phyloP scores from a whole-genome alignment of 1,140 invertebrate genomes.

The Stenopsyche tienmushanensis region DNA sequence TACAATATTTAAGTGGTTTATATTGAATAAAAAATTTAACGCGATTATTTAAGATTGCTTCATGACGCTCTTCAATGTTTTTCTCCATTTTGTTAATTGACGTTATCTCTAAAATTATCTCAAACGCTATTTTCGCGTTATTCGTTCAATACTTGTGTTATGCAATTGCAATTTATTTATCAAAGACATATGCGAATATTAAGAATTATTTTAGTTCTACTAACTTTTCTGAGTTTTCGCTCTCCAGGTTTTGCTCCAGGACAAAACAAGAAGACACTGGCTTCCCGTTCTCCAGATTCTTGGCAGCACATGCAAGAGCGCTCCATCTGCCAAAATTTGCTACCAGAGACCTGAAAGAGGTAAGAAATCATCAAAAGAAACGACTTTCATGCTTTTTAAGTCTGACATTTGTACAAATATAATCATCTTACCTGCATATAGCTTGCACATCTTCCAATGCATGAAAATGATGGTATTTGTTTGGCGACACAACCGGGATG shows the following conservation, averaged over 20 bases:
- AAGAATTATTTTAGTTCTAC: no score
- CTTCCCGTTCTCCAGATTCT: slow-evolving; percentile 89
- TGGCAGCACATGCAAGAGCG: slow-evolving; percentile 93
- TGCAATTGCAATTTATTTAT: no score
- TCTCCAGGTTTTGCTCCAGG: slow-evolving; percentile 85
- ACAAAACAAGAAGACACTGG: slow-evolving; percentile 83
- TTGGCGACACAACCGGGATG: slow-evolving; percentile 91
- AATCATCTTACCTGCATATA: slow-evolving; percentile 78
- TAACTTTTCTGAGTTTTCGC: slow-evolving; percentile 81
- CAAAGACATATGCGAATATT: no score
- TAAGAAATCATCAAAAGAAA: not conserved
- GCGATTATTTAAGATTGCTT: no score
- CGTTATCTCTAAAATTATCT: no score
- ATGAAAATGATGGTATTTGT: slow-evolving; percentile 91
- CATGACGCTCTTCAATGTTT: no score
- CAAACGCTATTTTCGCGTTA: no score
- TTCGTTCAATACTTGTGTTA: no score
- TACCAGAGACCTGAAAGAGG: slow-evolving; percentile 78
- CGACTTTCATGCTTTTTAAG: not conserved
- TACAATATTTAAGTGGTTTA: no score
- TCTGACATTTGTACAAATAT: no score
- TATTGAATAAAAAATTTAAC: no score
- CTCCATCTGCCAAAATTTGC: slow-evolving; percentile 96
- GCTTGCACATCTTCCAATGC: slow-evolving; percentile 85
- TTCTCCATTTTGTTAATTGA: no score